phyloP scores from a whole-genome alignment of 35 echinoderm and acorn worm genomes.

The Ptychodera flava region DNA sequence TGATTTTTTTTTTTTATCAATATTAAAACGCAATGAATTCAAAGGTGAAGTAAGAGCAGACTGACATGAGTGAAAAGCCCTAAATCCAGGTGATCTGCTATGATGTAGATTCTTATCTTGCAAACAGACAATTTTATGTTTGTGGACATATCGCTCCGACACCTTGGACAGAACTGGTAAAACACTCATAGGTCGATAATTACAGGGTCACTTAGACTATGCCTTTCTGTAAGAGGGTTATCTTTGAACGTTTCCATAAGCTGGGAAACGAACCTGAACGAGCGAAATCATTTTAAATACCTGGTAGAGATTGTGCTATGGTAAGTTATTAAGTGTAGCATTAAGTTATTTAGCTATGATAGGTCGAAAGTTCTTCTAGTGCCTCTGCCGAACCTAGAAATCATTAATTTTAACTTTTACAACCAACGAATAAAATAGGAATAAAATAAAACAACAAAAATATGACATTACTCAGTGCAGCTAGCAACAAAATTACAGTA shows the following conservation, averaged over 20 bases:
- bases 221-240: conserved; percentile 14
- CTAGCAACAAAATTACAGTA: too few species aligned
- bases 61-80: conserved; percentile 12
- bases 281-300: conserved; percentile 6
- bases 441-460: too few species aligned
- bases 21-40: conserved; percentile 4
- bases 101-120: conserved; percentile 4
- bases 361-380: too few species aligned
- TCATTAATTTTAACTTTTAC: too few species aligned
- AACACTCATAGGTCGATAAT: conserved; percentile 14
- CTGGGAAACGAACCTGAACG: neutral
- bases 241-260: conserved; percentile 22
- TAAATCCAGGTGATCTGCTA: conserved; percentile 7
- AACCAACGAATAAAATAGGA: too few species aligned
- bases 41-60: conserved; percentile 3
- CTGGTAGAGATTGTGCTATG: conserved; percentile 2
- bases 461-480: too few species aligned
- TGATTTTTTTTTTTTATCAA: neutral
- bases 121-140: neutral
- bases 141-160: conserved; percentile 2
- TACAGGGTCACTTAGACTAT: conserved; percentile 2
- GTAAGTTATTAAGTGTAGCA: too few species aligned
- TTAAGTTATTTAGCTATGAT: too few species aligned
- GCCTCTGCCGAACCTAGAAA: too few species aligned
- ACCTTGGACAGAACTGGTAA: conserved; percentile 13